Evolutionary conservation across 2,113 vertebrate genomes (phyloP).

Genomic region (Calcarius ornatus): DNA sequence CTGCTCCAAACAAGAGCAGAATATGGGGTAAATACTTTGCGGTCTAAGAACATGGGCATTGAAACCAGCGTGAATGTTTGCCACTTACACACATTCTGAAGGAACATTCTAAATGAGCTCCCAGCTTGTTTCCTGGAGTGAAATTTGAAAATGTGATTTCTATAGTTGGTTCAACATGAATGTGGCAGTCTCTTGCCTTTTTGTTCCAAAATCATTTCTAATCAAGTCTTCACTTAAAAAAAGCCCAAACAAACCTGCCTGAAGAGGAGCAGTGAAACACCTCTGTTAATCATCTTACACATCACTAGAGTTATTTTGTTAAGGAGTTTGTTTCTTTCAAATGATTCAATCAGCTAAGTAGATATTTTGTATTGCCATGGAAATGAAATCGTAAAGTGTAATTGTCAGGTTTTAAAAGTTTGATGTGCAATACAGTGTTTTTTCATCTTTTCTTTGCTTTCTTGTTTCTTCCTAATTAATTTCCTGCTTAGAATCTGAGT

Average conservation of each 20-base stretch:
- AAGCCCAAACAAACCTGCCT: not conserved
- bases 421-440: not conserved
- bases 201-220: not conserved
- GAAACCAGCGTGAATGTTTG: not conserved
- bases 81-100: not conserved
- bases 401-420: slow-evolving; percentile 1
- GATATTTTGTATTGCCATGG: not conserved
- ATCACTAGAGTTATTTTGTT: not conserved
- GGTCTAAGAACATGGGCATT: not conserved
- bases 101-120: not conserved
- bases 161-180: not conserved
- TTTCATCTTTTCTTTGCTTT: not conserved
- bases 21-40: not conserved
- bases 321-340: not conserved
- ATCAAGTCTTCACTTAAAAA: not conserved
- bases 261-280: not conserved
- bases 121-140: not conserved
- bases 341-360: not conserved
- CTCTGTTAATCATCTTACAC: not conserved
- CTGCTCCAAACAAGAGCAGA: not conserved
- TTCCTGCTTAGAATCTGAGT: not conserved
- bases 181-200: not conserved
- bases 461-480: slow-evolving; percentile 21
- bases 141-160: not conserved
- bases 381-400: slow-evolving; percentile 16